phyloP scores from a whole-genome alignment of 2,888 invertebrate genomes.

The Lymantria dispar region DNA sequence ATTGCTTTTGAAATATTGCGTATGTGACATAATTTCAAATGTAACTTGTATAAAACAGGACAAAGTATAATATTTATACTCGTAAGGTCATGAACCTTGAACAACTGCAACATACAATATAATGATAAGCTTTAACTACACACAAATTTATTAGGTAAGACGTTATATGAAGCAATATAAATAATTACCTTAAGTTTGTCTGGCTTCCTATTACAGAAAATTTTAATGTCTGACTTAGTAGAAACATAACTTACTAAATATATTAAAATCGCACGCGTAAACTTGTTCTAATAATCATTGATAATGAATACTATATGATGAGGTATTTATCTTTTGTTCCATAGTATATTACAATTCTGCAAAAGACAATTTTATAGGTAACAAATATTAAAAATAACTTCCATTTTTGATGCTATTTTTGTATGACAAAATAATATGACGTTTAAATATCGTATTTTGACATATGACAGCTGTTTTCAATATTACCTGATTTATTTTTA shows the following conservation, averaged over 20 bases:
- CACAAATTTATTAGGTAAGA: conserved; percentile 18
- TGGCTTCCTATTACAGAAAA: conserved; percentile 66
- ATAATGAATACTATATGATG: conserved; percentile 36
- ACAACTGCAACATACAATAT: conserved; percentile 35
- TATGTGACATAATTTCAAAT: conserved; percentile 11
- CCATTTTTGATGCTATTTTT: conserved; percentile 76
- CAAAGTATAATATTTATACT: conserved; percentile 44
- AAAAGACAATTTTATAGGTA: conserved; percentile 48
- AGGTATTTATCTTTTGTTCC: conserved; percentile 46
- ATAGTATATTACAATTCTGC: conserved; percentile 34
- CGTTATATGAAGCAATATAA: conserved; percentile 24
- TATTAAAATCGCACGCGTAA: conserved; percentile 43
- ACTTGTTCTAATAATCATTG: conserved; percentile 42
- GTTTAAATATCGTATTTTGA: background rate
- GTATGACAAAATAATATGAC: conserved; percentile 15
- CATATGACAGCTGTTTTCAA: too few relatives aligned
- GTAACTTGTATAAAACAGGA: conserved; percentile 26
- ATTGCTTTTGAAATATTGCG: conserved; percentile 4
- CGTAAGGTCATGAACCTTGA: conserved; percentile 62
- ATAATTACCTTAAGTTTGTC: conserved; percentile 64
- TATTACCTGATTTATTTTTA: too few relatives aligned
- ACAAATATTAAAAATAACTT: conserved; percentile 72
- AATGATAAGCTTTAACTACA: conserved; percentile 14
- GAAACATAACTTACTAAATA: conserved; percentile 74
- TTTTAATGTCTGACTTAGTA: conserved; percentile 68